A percentile compares a stretch with the other conserved stretches of the same genome.
These are phyloP conservation scores for Anarsia innoxiella DNA, from an alignment of 2,888 invertebrate genomes.

Conservation along the genomic window DNA sequence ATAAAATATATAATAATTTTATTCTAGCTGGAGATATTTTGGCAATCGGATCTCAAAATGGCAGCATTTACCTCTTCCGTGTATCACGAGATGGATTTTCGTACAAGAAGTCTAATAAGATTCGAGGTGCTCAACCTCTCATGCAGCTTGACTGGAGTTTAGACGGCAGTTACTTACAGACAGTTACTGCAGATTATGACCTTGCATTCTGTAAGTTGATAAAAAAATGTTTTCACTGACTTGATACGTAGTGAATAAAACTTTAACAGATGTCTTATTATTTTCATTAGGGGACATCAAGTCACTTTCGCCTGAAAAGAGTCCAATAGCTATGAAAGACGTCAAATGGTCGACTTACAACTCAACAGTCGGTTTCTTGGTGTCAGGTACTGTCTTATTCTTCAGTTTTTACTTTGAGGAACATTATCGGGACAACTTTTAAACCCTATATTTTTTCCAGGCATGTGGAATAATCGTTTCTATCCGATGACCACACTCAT, in stretches of 20 bases:
- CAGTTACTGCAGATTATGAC: slow-evolving; percentile 93
- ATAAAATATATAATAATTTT: too few species aligned
- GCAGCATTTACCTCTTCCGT: slow-evolving; percentile 81
- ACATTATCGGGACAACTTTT: too few species aligned
- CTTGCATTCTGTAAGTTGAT: slow-evolving; percentile 85
- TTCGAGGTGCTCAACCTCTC: slow-evolving; percentile 88
- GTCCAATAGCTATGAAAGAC: slow-evolving; percentile 92
- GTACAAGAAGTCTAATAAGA: slow-evolving; percentile 92
- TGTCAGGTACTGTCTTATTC: too few species aligned
- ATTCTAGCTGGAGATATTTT: slow-evolving; percentile 87
- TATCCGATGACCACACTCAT: slow-evolving; percentile 90
- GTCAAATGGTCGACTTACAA: slow-evolving; percentile 93
- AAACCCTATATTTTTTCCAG: too few species aligned
- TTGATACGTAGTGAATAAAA: too few species aligned
- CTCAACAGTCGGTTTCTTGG: slow-evolving; percentile 89
- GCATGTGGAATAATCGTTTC: slow-evolving; percentile 93
- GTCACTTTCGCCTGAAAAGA: slow-evolving; percentile 89
- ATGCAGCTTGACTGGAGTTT: slow-evolving; percentile 94
- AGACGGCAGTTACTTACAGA: slow-evolving; percentile 90
- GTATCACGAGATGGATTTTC: slow-evolving; percentile 93
- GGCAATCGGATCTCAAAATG: slow-evolving; percentile 94
- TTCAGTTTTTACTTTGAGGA: too few species aligned
- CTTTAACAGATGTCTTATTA: too few species aligned
- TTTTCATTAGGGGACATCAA: slow-evolving; percentile 87
- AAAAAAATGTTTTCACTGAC: too few species aligned